phyloP scores from a whole-genome alignment of 1,140 invertebrate species.

The Ips nitidus region DNA sequence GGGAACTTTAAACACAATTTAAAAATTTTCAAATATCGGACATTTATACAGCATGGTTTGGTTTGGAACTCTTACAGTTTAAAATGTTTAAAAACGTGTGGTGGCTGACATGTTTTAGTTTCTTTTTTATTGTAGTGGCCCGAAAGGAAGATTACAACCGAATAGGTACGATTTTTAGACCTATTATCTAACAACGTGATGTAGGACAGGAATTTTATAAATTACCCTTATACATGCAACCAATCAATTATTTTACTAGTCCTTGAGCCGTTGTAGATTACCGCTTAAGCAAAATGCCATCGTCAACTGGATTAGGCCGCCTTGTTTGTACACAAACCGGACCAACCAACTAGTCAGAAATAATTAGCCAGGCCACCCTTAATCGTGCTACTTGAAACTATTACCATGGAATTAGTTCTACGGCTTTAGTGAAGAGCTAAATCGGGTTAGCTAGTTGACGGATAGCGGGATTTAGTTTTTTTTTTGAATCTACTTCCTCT shows the following conservation, averaged over 20 bases:
- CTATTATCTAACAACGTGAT: not conserved
- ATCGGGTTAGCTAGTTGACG: too few relatives aligned
- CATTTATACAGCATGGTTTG: too few relatives aligned
- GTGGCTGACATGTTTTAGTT: slow-evolving; percentile 12
- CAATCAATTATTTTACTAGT: too few relatives aligned
- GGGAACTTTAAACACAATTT: too few relatives aligned
- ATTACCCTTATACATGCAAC: not conserved
- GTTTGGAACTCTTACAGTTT: too few relatives aligned
- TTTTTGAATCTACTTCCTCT: too few relatives aligned
- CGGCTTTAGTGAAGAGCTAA: too few relatives aligned
- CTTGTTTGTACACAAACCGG: not conserved
- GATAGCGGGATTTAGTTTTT: too few relatives aligned
- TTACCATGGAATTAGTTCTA: not conserved
- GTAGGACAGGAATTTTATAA: not conserved
- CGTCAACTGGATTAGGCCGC: not conserved
- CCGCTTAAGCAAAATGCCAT: not conserved
- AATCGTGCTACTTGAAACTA: not conserved
- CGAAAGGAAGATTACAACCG: slow-evolving; percentile 12
- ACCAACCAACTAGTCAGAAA: not conserved
- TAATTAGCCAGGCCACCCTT: not conserved
- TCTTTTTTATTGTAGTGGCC: slow-evolving; percentile 8
- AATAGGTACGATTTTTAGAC: slow-evolving; percentile 4
- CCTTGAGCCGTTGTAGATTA: too few relatives aligned
- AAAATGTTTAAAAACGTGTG: not conserved
- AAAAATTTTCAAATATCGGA: too few relatives aligned